Conservation (phyloP, 2,888 invertebrate genomes). For the Strigamia crassipes region DNA sequence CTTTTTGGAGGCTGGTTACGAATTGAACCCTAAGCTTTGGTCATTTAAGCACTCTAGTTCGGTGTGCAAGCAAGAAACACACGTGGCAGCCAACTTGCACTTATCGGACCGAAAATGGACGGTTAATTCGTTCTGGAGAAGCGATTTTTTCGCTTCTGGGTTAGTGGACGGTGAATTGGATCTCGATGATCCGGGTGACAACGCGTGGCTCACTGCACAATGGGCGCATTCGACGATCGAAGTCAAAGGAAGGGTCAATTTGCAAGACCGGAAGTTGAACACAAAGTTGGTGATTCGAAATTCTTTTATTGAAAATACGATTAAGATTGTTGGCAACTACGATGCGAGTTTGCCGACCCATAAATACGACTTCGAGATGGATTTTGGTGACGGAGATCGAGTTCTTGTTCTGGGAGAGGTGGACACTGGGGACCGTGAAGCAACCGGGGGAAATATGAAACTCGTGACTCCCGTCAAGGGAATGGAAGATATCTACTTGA, state of each 20-base stretch:
- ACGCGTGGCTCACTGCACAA: background rate
- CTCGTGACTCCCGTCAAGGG: background rate
- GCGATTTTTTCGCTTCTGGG: background rate
- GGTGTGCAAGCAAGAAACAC: background rate
- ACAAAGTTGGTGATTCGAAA: background rate
- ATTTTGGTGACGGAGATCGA: background rate
- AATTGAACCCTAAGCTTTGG: background rate
- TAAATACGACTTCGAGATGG: background rate
- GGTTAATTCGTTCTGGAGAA: background rate
- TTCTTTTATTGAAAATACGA: background rate
- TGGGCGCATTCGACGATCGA: background rate
- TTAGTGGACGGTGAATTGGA: background rate
- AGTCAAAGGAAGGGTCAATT: background rate
- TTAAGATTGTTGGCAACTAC: background rate
- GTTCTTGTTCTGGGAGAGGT: background rate
- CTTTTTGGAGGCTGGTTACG: background rate
- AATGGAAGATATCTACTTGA: background rate
- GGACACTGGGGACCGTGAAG: background rate
- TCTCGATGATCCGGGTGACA: background rate
- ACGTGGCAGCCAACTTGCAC: background rate
- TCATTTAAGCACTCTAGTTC: background rate
- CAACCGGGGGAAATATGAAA: background rate
- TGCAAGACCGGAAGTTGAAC: background rate
- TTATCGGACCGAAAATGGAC: background rate
- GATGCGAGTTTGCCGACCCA: background rate